Base-by-base conservation (phyloP, 2,888 invertebrate genomes). In the Eledona agricola region DNA sequence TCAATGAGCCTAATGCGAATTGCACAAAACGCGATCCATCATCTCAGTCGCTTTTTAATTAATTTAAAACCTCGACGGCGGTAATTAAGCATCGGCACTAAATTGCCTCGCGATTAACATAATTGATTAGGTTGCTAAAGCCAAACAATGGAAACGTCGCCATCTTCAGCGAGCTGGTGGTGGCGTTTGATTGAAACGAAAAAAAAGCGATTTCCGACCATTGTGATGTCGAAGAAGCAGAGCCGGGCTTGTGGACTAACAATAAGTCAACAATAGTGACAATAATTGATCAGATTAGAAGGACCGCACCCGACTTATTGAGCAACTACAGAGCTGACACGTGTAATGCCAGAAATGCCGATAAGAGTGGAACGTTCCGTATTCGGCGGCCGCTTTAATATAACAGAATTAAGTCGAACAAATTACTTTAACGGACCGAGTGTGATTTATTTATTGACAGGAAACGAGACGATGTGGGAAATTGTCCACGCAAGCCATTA, bases 261-360 rank as follows among this genome's bases (percentile, higher is more conserved):
- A 46, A 34, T 46, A 46, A 46, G 35, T 46, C 34, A 46, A 46
- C 46, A 46, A 46, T 43, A 34, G 46, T 34, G 34, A 34, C 34
- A 46, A 46, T 46, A 46, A 46, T 20, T 43, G 31, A 43, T 46
- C 46, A 34, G 46, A 46, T 46, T 20, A 28, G 19, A 25, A 4
- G 11, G 22, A 26, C 34, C 43, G 31, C 43, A 32, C 43, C 43
- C 43, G 43, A 40, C 32, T 31, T 43, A 43, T 31, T 43, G 22
- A 43, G 32, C 23, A 32, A 22, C 32, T 43, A 20, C 20, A 15
- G 11, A 43, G 31, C 23, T 31, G 43, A 32, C 43, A 31, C 31
- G 10, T 22, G 43, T 43, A 42, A 43, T 43, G 43, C 15, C 19
- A 43, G 43, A 43, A 43, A 43, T 31, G 26, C 32, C 29, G 45